Evolutionary conservation across 1,140 invertebrate species (phyloP), one percentile per base, ranked within the genome.

Genomic region (Limonius californicus): DNA sequence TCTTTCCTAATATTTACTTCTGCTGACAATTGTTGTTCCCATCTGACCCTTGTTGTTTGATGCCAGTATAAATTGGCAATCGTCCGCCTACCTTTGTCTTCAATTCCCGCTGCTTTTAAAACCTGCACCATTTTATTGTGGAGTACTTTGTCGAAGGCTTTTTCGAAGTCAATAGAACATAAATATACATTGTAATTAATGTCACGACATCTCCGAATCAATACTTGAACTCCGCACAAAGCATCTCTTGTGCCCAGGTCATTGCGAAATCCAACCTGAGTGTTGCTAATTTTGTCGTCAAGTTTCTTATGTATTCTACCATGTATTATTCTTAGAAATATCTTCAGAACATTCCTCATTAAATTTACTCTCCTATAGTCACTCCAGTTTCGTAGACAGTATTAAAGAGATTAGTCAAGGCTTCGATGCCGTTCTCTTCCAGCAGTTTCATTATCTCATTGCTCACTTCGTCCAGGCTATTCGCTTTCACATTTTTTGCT

Each of bases 291-390:
- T 14, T 50, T 54, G 50, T 32, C 20, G 30, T 64, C 57, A 7
- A 53, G 30, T 55, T 61, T 64, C 8, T 39, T 45, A 50, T 57
- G 57, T 23, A 62, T 58, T 54, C 65, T 57, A 3, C 18, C 15
- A 27, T 67, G 58, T 58, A 67, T 62, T 12, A 67, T 35, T 54
- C 58, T 62, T 19, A 65, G 21, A 50, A 65, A 57, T 39, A 15
- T 27, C 14, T 68, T 65, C 42, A 62, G 21, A 1, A 18, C 39
- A 42, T 68, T 56, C 19, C 56, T 62, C 50, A 63, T 59, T 27
- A 64, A 30, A 27, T 45, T 57, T 14, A 65, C 62, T 45, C 12
- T 39, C 20, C 64, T 4, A 42, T 54, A 42, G 7, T 65, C 30
- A n/a, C 14, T 30, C 23, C 59, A 65, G 54, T 58, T 54, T 32